These are phyloP conservation scores for Triplophysa yarkandensis DNA, from an alignment of 2,797 vertebrate genomes.

Conservation along the genomic window DNA sequence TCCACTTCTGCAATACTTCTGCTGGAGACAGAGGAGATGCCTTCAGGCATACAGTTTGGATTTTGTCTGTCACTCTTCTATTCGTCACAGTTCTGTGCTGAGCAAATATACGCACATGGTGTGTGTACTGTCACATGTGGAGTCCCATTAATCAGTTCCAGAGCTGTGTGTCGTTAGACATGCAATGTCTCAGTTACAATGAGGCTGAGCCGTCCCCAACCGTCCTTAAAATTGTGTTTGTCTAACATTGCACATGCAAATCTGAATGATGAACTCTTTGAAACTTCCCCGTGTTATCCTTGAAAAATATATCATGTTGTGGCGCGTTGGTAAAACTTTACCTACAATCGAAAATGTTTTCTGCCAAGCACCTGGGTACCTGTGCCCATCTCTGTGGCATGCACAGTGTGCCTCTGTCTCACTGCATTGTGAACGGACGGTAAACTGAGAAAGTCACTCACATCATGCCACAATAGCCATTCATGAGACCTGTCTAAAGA, in stretches of 20 bases:
- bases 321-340: background rate
- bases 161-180: background rate
- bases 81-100: background rate
- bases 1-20: conserved; percentile 22
- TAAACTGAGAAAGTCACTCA: conserved; percentile 49
- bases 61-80: background rate
- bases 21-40: conserved; percentile 18
- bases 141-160: conserved; percentile 10
- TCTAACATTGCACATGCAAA: too few species aligned
- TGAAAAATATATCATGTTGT: too few species aligned
- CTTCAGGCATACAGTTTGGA: conserved; percentile 2
- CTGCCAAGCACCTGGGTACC: background rate
- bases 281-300: too few species aligned
- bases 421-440: conserved; percentile 21
- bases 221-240: too few species aligned
- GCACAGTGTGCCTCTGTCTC: conserved; percentile 32
- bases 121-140: background rate
- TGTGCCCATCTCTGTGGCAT: conserved; percentile 7
- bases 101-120: background rate
- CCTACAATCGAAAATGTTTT: background rate
- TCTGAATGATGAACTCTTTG: too few species aligned
- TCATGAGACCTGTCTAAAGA: conserved; percentile 47
- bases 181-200: background rate
- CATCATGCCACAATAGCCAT: conserved; percentile 46
- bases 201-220: background rate